Evolutionary conservation across 2,888 invertebrate genomes (phyloP).

Genomic region (Callosobruchus maculatus): DNA sequence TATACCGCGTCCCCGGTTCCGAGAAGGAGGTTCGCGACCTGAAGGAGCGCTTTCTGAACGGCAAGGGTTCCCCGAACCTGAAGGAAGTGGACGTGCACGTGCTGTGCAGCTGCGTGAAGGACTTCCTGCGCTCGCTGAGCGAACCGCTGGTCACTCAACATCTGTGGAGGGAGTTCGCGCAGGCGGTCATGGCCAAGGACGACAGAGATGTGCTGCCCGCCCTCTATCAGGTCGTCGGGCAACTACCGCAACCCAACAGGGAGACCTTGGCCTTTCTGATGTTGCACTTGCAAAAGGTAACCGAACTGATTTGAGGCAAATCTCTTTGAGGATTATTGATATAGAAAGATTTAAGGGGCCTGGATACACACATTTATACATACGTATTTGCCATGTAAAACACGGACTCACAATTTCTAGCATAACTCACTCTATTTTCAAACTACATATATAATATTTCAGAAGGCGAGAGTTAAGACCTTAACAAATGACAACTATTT

Average conservation of each 20-base stretch:
- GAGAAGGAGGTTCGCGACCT: slow-evolving; percentile 68
- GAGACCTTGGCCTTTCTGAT: slow-evolving; percentile 93
- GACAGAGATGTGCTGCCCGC: slow-evolving; percentile 60
- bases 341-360: too few relatives aligned
- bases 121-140: slow-evolving; percentile 82
- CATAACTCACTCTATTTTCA: too few relatives aligned
- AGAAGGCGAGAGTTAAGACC: too few relatives aligned
- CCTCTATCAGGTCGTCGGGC: slow-evolving; percentile 72
- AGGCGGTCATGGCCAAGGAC: slow-evolving; percentile 60
- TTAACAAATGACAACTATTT: too few relatives aligned
- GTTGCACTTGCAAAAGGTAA: slow-evolving; percentile 79
- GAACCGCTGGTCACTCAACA: slow-evolving; percentile 85
- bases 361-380: too few relatives aligned
- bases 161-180: slow-evolving; percentile 78
- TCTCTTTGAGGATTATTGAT: too few relatives aligned
- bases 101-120: slow-evolving; percentile 90
- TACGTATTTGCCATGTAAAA: too few relatives aligned
- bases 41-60: slow-evolving; percentile 79
- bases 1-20: slow-evolving; percentile 89
- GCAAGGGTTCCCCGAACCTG: slow-evolving; percentile 80
- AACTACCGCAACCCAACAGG: slow-evolving; percentile 87
- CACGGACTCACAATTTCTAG: too few relatives aligned
- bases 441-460: too few relatives aligned
- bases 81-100: slow-evolving; percentile 75
- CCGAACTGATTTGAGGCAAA: too few relatives aligned